Evolutionary conservation across 1,140 invertebrate species (phyloP).

Genomic region (Zelostemma sp.): DNA sequence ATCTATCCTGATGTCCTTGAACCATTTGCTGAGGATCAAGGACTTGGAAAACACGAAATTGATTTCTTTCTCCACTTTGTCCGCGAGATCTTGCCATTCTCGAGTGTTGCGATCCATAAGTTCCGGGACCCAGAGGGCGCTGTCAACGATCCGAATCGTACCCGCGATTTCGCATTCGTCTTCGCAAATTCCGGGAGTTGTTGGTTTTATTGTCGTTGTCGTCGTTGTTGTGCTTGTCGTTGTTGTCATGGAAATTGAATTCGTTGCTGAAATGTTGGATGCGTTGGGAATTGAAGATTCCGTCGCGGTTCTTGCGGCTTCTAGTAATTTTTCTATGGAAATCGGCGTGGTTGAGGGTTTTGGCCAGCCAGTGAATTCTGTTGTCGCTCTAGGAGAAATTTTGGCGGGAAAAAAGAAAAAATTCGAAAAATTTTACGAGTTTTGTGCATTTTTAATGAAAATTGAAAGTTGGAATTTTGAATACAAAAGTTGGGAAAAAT

Average conservation of each 20-base stretch:
- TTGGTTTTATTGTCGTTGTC: slow-evolving; percentile 81
- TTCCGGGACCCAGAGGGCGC: slow-evolving; percentile 87
- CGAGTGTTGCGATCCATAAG: slow-evolving; percentile 86
- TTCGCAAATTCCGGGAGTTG: slow-evolving; percentile 84
- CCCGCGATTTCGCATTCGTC: slow-evolving; percentile 86
- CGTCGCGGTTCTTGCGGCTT: slow-evolving; percentile 77
- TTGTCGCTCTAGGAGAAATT: slow-evolving; percentile 84
- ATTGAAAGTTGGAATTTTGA: no score
- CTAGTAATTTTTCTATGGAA: slow-evolving; percentile 83
- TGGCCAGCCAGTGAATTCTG: slow-evolving; percentile 91
- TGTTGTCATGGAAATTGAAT: slow-evolving; percentile 59
- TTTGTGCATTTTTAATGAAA: no score
- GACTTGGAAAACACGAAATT: slow-evolving; percentile 85
- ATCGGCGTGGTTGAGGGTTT: slow-evolving; percentile 86
- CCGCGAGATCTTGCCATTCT: slow-evolving; percentile 86
- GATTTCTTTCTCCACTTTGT: slow-evolving; percentile 85
- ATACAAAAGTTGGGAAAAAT: no score
- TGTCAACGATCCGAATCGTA: slow-evolving; percentile 84
- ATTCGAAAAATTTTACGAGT: no score
- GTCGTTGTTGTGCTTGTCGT: slow-evolving; percentile 79
- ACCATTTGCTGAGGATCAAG: slow-evolving; percentile 82
- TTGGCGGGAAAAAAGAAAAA: no score
- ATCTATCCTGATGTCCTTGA: slow-evolving; percentile 87
- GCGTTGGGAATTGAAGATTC: slow-evolving; percentile 61
- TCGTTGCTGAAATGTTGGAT: slow-evolving; percentile 56